Evolutionary conservation across 1,140 invertebrate genomes (phyloP).

Genomic region (Pollicipes pollicipes): DNA sequence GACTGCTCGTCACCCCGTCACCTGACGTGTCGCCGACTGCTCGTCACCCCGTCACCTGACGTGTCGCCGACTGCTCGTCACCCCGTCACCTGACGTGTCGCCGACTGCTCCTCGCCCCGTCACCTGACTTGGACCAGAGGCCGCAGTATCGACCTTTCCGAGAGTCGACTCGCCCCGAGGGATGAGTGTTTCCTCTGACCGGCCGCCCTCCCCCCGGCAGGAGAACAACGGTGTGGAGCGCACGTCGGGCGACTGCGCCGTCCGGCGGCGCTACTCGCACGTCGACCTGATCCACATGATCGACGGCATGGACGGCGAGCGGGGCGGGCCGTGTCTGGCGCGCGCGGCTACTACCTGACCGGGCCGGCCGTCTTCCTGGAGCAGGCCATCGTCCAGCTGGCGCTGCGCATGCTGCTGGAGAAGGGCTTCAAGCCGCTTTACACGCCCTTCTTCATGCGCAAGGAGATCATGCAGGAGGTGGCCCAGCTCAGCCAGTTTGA

Average conservation of each 20-base stretch:
- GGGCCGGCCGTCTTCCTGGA: slow-evolving; percentile 68
- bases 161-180: too few species aligned
- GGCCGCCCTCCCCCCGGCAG: slow-evolving; percentile 21
- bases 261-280: slow-evolving; percentile 88
- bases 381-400: slow-evolving; percentile 79
- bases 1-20: too few species aligned
- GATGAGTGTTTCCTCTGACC: background rate
- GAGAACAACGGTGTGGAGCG: slow-evolving; percentile 62
- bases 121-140: background rate
- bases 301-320: slow-evolving; percentile 88
- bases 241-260: slow-evolving; percentile 67
- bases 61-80: background rate
- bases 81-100: background rate
- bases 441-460: slow-evolving; percentile 97
- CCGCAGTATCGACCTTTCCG: slow-evolving; percentile 4
- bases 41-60: too few species aligned
- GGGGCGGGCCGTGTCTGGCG: slow-evolving; percentile 78
- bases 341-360: slow-evolving; percentile 84
- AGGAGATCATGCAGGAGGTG: slow-evolving; percentile 97
- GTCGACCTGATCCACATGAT: slow-evolving; percentile 93
- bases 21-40: too few species aligned
- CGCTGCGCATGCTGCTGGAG: slow-evolving; percentile 55
- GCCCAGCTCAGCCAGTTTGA: slow-evolving; percentile 98
- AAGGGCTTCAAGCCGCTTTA: slow-evolving; percentile 80
- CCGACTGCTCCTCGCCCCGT: too few species aligned